Conservation (phyloP, 2,113 vertebrate species). For the Lipotes vexillifer region DNA sequence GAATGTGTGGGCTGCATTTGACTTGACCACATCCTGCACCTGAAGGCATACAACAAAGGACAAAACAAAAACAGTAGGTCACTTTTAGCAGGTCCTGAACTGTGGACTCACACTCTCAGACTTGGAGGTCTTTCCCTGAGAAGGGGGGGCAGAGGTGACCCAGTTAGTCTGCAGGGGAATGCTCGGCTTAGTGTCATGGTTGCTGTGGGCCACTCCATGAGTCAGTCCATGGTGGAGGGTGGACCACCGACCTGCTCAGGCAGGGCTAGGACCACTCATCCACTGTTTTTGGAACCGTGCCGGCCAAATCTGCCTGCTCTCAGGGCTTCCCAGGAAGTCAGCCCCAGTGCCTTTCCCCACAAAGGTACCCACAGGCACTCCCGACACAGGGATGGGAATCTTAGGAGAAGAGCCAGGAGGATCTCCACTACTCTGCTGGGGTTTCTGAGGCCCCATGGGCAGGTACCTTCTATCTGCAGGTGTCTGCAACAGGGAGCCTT, state of each 20-base stretch:
- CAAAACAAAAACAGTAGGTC: neutral
- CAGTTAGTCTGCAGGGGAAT: neutral
- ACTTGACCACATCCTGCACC: constrained; percentile 93
- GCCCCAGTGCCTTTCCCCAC: neutral
- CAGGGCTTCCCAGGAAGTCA: neutral
- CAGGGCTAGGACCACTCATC: neutral
- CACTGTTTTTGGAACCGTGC: neutral
- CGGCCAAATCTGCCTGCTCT: neutral
- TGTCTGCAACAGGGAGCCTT: neutral
- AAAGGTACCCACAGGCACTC: too few relatives aligned
- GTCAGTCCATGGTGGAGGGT: neutral
- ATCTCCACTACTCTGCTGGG: neutral
- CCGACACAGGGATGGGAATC: neutral
- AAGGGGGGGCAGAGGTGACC: neutral
- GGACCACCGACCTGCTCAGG: neutral
- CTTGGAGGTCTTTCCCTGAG: neutral
- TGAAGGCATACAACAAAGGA: constrained; percentile 60
- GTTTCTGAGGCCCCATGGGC: neutral
- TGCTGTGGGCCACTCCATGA: neutral
- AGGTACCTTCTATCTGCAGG: neutral
- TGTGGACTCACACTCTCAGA: neutral
- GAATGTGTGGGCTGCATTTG: constrained; percentile 88
- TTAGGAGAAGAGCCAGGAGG: neutral
- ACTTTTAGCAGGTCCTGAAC: neutral
- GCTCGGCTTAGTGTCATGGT: neutral